phyloP scores from a whole-genome alignment of 1,140 invertebrate genomes.

The Drosophila dunni region DNA sequence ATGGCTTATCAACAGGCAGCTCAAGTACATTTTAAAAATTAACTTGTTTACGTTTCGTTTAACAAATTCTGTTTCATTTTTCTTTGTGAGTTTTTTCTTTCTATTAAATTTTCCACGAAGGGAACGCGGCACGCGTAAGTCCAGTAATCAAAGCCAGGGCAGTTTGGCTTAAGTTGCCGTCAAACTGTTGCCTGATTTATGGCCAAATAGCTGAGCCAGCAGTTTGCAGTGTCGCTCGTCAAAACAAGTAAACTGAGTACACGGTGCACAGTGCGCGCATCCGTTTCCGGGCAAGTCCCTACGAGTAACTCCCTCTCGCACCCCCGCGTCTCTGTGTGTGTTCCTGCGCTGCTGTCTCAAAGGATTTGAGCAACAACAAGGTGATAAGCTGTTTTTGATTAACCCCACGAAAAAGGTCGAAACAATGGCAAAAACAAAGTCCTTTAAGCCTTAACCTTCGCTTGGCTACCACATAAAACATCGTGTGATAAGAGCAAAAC shows the following conservation, averaged over 20 bases:
- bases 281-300: constrained; percentile 47
- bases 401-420: constrained; percentile 52
- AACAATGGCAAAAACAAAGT: constrained; percentile 26
- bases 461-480: constrained; percentile 59
- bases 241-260: constrained; percentile 62
- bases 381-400: constrained; percentile 73
- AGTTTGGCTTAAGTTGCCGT: constrained; percentile 68
- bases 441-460: constrained; percentile 4
- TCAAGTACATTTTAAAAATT: not conserved
- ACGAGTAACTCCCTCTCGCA: constrained; percentile 18
- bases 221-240: constrained; percentile 24
- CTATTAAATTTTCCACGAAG: constrained; percentile 31
- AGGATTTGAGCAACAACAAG: constrained; percentile 61
- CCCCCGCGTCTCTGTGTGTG: not conserved
- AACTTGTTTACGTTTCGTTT: constrained; percentile 1
- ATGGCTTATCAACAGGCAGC: not conserved
- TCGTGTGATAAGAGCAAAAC: constrained; percentile 57
- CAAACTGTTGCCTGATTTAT: constrained; percentile 76
- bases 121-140: constrained; percentile 9
- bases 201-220: constrained; percentile 27
- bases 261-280: constrained; percentile 34
- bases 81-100: constrained; percentile 3
- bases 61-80: constrained; percentile 9
- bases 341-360: constrained; percentile 29
- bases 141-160: constrained; percentile 12